A percentile compares a stretch with the other conserved stretches of the same genome.
Conservation (phyloP, 2,888 invertebrate species). For the Campoletis raptor region DNA sequence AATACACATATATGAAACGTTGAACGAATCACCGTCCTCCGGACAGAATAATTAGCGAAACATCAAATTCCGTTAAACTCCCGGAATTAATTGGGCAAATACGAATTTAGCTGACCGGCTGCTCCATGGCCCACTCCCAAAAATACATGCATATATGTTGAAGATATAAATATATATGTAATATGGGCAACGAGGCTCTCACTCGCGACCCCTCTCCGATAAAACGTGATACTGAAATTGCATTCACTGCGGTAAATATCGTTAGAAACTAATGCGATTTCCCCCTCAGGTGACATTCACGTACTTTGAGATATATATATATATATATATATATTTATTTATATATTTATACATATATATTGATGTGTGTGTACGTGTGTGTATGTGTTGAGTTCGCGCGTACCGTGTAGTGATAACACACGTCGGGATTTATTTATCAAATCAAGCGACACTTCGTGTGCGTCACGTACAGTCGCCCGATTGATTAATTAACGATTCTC, state of each 20-base stretch:
- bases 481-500: conserved; percentile 65
- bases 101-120: conserved; percentile 80
- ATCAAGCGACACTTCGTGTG: conserved; percentile 56
- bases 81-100: conserved; percentile 82
- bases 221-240: conserved; percentile 73
- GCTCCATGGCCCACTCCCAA: conserved; percentile 47
- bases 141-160: background rate
- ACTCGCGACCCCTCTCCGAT: conserved; percentile 59
- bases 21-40: conserved; percentile 70
- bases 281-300: conserved; percentile 67
- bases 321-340: background rate
- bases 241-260: conserved; percentile 79
- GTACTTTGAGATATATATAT: background rate
- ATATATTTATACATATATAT: background rate
- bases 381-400: conserved; percentile 35
- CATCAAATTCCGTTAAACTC: conserved; percentile 82
- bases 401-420: conserved; percentile 57
- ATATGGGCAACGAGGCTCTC: conserved; percentile 41
- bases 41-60: conserved; percentile 82
- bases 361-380: background rate
- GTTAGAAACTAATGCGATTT: conserved; percentile 82
- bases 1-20: conserved; percentile 57
- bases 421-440: conserved; percentile 67
- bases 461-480: conserved; percentile 55
- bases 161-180: background rate